These are phyloP conservation scores for Paracentrotus lividus DNA, from an alignment of 53 echinoderm and acorn worm genomes.

Conservation along the genomic window DNA sequence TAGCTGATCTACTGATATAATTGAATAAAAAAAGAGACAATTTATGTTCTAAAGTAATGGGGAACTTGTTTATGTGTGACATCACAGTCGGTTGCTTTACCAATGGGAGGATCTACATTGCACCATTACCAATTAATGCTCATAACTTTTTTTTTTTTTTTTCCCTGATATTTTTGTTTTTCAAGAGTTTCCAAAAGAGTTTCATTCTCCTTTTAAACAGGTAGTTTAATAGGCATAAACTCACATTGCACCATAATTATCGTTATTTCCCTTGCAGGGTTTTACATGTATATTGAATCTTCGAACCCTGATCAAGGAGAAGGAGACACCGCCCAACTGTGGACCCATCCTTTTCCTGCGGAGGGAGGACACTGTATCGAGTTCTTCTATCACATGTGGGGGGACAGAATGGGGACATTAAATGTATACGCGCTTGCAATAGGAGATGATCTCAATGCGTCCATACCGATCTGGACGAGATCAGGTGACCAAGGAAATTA, in stretches of 20 bases:
- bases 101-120: too few species aligned
- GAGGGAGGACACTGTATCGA: constrained; percentile 82
- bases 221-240: too few species aligned
- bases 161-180: too few species aligned
- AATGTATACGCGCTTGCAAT: constrained; percentile 57
- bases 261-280: background rate
- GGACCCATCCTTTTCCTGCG: constrained; percentile 67
- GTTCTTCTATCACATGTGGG: constrained; percentile 88
- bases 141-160: too few species aligned
- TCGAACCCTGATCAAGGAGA: background rate
- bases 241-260: background rate
- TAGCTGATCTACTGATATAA: too few species aligned
- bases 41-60: too few species aligned
- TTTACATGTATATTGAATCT: constrained; percentile 70
- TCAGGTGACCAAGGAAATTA: constrained; percentile 67
- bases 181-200: too few species aligned
- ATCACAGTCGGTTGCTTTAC: too few species aligned
- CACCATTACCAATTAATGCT: too few species aligned
- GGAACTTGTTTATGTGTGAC: too few species aligned
- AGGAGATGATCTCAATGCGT: background rate
- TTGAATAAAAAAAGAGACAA: too few species aligned
- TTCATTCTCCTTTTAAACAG: too few species aligned
- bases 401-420: constrained; percentile 74
- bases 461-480: constrained; percentile 54
- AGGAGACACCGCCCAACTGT: constrained; percentile 73